Percentiles rank a stretch among this genome's conserved stretches.
Conservation (phyloP, 2,797 vertebrate genomes). For the Balearica regulorum region DNA sequence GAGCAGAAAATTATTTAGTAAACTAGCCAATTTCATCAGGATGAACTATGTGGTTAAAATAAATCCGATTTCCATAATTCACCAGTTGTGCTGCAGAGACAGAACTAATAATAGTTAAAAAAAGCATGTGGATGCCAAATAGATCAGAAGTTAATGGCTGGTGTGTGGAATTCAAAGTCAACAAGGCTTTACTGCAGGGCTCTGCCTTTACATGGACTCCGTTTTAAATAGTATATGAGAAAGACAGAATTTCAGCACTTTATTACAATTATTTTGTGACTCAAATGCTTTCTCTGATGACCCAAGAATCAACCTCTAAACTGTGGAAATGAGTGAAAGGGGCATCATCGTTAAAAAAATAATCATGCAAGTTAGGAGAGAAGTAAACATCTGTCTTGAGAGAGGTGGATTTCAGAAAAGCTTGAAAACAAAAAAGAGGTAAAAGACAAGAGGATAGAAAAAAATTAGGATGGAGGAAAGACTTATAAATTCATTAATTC, state of each 20-base stretch:
- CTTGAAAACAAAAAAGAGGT: background rate
- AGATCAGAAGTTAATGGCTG: background rate
- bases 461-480: background rate
- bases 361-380: background rate
- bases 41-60: constrained; percentile 17
- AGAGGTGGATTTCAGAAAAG: background rate
- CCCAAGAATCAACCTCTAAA: background rate
- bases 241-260: background rate
- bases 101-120: background rate
- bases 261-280: background rate
- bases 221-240: background rate
- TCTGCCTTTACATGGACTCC: background rate
- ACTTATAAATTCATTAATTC: background rate
- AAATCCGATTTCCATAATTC: background rate
- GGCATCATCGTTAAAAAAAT: background rate
- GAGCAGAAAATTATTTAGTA: constrained; percentile 34
- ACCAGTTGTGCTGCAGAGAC: background rate
- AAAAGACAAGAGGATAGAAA: background rate
- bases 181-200: background rate
- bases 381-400: background rate
- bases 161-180: background rate
- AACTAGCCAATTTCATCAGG: background rate
- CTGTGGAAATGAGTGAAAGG: background rate
- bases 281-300: background rate
- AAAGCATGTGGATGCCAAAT: background rate